phyloP scores from a whole-genome alignment of 2,797 vertebrate species.

The Odontamblyopus lacepedii region DNA sequence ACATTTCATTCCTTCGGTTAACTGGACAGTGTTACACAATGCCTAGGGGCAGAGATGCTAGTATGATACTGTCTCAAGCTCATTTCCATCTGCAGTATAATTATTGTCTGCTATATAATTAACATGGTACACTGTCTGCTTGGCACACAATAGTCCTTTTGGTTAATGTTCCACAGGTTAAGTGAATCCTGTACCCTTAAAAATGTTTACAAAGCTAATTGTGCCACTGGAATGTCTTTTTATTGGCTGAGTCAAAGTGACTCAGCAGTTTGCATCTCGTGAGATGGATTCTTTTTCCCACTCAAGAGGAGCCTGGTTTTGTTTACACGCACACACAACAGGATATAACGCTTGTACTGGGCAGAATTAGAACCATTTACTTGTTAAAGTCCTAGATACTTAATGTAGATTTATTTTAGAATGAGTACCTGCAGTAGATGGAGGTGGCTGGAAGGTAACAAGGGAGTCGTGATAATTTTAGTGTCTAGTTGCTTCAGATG shows the following conservation, averaged over 20 bases:
- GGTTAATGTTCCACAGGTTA: background rate
- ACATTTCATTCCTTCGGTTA: no score
- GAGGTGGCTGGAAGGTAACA: background rate
- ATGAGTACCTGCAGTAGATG: background rate
- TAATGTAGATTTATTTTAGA: background rate
- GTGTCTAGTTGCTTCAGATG: background rate
- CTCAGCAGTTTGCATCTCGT: constrained; percentile 41
- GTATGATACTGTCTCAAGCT: no score
- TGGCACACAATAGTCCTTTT: background rate
- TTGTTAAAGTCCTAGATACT: background rate
- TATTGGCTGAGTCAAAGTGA: constrained; percentile 52
- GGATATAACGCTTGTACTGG: background rate
- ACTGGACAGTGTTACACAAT: no score
- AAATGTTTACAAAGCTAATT: background rate
- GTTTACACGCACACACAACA: constrained; percentile 24
- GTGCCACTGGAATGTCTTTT: background rate
- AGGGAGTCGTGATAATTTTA: background rate
- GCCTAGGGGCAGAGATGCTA: no score
- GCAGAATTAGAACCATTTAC: background rate
- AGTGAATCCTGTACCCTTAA: background rate
- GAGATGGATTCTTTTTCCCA: background rate
- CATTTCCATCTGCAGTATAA: no score
- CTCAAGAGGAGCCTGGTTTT: constrained; percentile 1
- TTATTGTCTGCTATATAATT: no score
- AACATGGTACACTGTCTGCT: no score